Conservation (phyloP, 2,888 invertebrate genomes). For the Volucella inflata region DNA sequence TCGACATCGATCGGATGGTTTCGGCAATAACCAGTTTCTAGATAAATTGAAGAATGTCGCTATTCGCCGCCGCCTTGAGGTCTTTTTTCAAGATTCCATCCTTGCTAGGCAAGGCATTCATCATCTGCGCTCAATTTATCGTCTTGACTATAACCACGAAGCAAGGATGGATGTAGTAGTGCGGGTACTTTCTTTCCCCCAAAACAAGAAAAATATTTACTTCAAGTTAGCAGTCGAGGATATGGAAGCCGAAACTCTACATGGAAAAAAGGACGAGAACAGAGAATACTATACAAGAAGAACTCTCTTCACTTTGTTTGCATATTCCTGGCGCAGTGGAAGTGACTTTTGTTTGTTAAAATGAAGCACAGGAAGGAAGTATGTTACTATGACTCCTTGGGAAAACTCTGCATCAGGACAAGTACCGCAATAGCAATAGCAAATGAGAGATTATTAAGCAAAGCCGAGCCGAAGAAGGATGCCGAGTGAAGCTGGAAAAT, state of each 20-base stretch:
- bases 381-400: conserved; percentile 34
- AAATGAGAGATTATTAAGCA: conserved; percentile 19
- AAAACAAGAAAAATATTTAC: conserved; percentile 68
- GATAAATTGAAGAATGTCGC: conserved; percentile 15
- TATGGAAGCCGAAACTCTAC: conserved; percentile 5
- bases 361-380: conserved; percentile 63
- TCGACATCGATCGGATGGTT: conserved; percentile 34
- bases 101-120: conserved; percentile 39
- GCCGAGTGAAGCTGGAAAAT: too few species aligned
- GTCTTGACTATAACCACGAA: neutral
- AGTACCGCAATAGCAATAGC: too few species aligned
- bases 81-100: neutral
- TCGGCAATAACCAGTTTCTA: conserved; percentile 30
- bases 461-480: neutral
- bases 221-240: conserved; percentile 56
- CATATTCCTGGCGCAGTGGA: conserved; percentile 66
- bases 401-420: conserved; percentile 30
- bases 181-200: conserved; percentile 10
- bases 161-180: conserved; percentile 5
- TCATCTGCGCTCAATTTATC: conserved; percentile 60
- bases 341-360: conserved; percentile 62
- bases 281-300: neutral
- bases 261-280: conserved; percentile 19
- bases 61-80: conserved; percentile 34
- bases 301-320: conserved; percentile 34